Conservation (phyloP, 2,888 invertebrate genomes). For the Lobophora halterata region DNA sequence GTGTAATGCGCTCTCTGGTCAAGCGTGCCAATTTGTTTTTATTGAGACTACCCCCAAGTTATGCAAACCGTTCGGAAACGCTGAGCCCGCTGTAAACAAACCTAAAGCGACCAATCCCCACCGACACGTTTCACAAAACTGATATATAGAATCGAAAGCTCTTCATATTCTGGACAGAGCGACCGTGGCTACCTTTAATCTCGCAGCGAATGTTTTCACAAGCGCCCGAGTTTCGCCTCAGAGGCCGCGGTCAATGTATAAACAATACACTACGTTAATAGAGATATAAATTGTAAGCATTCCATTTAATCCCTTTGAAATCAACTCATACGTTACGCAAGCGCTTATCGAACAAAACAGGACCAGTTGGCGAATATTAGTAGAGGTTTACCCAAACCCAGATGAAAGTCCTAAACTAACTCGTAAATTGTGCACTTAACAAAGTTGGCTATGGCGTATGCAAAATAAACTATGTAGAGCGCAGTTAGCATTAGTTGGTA, state of each 20-base stretch:
- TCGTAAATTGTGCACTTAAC: slow-evolving; percentile 25
- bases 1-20: slow-evolving; percentile 73
- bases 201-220: slow-evolving; percentile 72
- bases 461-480: slow-evolving; percentile 48
- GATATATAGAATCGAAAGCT: slow-evolving; percentile 32
- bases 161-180: slow-evolving; percentile 45
- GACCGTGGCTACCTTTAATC: slow-evolving; percentile 72
- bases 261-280: slow-evolving; percentile 76
- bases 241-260: slow-evolving; percentile 67
- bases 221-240: slow-evolving; percentile 63
- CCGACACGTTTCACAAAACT: slow-evolving; percentile 32
- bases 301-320: slow-evolving; percentile 74
- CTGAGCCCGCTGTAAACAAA: slow-evolving; percentile 76
- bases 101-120: slow-evolving; percentile 54
- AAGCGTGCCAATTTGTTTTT: slow-evolving; percentile 78
- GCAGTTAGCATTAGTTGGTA: slow-evolving; percentile 51
- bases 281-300: slow-evolving; percentile 76
- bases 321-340: slow-evolving; percentile 58
- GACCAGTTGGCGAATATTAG: slow-evolving; percentile 40
- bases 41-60: slow-evolving; percentile 78
- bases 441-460: slow-evolving; percentile 39
- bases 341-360: slow-evolving; percentile 56
- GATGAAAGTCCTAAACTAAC: slow-evolving; percentile 56
- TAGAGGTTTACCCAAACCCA: slow-evolving; percentile 41
- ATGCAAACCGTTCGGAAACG: slow-evolving; percentile 77